Percentiles rank a stretch among this genome's conserved stretches.
These are phyloP conservation scores for Balanococcus diminutus DNA, from an alignment of 2,888 invertebrate genomes.

Conservation along the genomic window DNA sequence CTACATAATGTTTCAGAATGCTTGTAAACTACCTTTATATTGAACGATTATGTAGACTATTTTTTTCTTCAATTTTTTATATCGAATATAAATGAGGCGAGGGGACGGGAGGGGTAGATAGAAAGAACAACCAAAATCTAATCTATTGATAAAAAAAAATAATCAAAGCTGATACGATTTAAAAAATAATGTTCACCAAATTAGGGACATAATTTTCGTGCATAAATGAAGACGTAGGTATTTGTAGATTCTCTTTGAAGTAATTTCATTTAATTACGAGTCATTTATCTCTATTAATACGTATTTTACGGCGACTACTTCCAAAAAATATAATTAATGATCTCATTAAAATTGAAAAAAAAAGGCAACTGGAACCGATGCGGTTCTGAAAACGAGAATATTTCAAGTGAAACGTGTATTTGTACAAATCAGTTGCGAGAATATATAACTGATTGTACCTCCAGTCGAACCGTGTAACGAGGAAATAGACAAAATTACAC, in stretches of 20 bases:
- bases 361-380: constrained; percentile 26
- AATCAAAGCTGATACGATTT: background rate
- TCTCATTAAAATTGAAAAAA: constrained; percentile 11
- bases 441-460: background rate
- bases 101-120: background rate
- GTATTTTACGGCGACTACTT: background rate
- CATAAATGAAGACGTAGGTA: constrained; percentile 38
- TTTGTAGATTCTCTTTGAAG: constrained; percentile 37
- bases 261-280: constrained; percentile 19
- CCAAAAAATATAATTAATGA: constrained; percentile 35
- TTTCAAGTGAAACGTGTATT: background rate
- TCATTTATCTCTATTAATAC: constrained; percentile 33
- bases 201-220: constrained; percentile 26
- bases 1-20: too few relatives aligned
- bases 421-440: background rate
- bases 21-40: background rate
- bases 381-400: background rate
- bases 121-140: background rate
- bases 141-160: background rate
- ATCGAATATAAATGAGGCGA: background rate
- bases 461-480: too few relatives aligned
- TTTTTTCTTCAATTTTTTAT: background rate
- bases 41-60: background rate
- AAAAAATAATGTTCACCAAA: constrained; percentile 29
- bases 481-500: too few relatives aligned